These are phyloP conservation scores for Paracentrotus lividus DNA, from an alignment of 53 echinoderm and acorn worm species.

Conservation along the genomic window DNA sequence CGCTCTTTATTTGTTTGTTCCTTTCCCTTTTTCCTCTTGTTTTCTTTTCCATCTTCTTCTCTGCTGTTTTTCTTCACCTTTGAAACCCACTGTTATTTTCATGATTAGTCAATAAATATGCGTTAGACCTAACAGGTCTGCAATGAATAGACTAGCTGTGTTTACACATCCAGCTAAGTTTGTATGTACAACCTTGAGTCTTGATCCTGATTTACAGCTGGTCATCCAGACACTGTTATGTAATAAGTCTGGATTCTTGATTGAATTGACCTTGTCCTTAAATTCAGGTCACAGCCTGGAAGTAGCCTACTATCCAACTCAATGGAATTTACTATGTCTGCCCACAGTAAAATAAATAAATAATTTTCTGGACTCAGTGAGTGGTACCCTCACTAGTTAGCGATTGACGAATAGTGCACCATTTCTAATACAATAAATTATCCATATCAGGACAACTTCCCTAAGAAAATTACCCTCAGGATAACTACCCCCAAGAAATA, in stretches of 20 bases:
- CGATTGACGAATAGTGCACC: no score
- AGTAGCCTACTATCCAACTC: neutral
- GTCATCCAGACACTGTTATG: constrained; percentile 13
- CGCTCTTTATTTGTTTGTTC: neutral
- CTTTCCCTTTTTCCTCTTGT: neutral
- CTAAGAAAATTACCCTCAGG: no score
- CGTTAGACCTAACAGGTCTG: neutral
- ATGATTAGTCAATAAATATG: no score
- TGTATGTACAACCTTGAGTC: neutral
- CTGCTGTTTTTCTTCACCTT: neutral
- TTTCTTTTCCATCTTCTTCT: neutral
- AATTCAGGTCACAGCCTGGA: constrained; percentile 42
- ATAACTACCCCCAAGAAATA: no score
- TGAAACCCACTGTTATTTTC: no score
- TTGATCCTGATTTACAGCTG: neutral
- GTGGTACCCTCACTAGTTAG: no score
- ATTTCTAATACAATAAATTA: no score
- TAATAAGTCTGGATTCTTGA: constrained; percentile 7
- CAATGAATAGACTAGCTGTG: neutral
- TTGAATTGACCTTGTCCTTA: constrained; percentile 21
- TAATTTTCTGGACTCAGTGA: no score
- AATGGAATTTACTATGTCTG: neutral
- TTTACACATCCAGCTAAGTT: neutral
- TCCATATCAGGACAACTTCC: no score
- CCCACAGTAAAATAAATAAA: no score